Conservation (phyloP, 1,140 invertebrate species). For the Nebria ingens region DNA sequence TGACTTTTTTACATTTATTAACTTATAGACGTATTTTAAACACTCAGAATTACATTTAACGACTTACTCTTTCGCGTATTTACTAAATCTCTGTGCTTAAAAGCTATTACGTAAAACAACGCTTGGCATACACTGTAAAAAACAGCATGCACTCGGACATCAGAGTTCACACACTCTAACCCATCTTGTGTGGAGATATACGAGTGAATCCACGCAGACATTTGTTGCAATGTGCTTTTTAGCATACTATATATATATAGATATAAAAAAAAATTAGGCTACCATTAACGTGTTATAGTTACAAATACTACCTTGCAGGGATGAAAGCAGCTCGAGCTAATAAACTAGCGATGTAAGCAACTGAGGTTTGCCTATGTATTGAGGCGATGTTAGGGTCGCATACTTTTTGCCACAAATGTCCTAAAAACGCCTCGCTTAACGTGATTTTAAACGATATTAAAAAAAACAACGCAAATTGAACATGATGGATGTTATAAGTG, state of each 20-base stretch:
- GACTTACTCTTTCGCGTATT: conserved; percentile 60
- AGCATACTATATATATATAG: conserved; percentile 44
- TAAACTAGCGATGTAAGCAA: conserved; percentile 67
- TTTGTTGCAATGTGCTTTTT: conserved; percentile 48
- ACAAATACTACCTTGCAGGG: conserved; percentile 38
- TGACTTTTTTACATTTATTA: conserved; percentile 12
- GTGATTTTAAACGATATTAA: conserved; percentile 57
- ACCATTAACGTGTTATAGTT: conserved; percentile 12
- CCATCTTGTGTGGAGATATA: conserved; percentile 57
- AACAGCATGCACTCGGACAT: conserved; percentile 59
- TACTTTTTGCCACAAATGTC: conserved; percentile 65
- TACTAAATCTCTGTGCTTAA: conserved; percentile 74
- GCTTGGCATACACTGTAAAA: conserved; percentile 87
- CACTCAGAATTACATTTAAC: no score
- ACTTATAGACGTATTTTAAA: conserved; percentile 12
- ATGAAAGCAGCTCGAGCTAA: conserved; percentile 59
- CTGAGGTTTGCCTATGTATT: conserved; percentile 55
- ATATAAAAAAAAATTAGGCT: conserved; percentile 3
- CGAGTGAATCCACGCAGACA: conserved; percentile 60
- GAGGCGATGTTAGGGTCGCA: conserved; percentile 50
- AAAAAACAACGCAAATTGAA: conserved; percentile 73
- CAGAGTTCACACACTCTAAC: conserved; percentile 37
- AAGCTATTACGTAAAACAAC: conserved; percentile 82
- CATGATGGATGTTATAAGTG: conserved; percentile 61
- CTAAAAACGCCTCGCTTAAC: conserved; percentile 56